A percentile compares a stretch with the other conserved stretches of the same genome.
These are phyloP conservation scores for Unio delphinus DNA, from an alignment of 2,888 invertebrate species.

Conservation along the genomic window DNA sequence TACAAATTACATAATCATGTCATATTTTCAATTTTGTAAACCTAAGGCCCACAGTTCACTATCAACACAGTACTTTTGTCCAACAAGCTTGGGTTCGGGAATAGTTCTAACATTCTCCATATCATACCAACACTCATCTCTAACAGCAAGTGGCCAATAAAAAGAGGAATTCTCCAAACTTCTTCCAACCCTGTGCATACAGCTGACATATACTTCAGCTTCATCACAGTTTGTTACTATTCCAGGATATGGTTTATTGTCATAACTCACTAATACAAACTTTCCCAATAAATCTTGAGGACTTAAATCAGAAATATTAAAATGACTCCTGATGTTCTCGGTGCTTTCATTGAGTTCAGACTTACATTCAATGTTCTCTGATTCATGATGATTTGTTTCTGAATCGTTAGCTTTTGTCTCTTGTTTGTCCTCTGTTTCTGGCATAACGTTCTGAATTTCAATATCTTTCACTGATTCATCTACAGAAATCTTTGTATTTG, in stretches of 20 bases:
- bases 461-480: no score
- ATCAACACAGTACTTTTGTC: slow-evolving; percentile 5
- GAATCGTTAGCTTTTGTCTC: background rate
- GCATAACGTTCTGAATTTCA: no score
- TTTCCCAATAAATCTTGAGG: slow-evolving; percentile 6
- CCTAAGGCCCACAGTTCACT: background rate
- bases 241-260: slow-evolving; percentile 8
- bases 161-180: slow-evolving; percentile 3
- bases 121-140: slow-evolving; percentile 11
- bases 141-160: slow-evolving; percentile 11
- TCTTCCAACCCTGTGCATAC: slow-evolving; percentile 10
- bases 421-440: background rate
- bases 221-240: slow-evolving; percentile 10
- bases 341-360: background rate
- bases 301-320: background rate
- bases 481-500: background rate
- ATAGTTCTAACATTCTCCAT: slow-evolving; percentile 11
- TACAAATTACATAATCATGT: no score
- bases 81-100: slow-evolving; percentile 7
- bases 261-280: slow-evolving; percentile 8
- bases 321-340: background rate
- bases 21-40: no score
- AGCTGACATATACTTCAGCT: slow-evolving; percentile 8
- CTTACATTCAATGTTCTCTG: background rate
- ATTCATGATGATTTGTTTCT: background rate